phyloP scores from a whole-genome alignment of 2,113 vertebrate species.

The Garra rufa region DNA sequence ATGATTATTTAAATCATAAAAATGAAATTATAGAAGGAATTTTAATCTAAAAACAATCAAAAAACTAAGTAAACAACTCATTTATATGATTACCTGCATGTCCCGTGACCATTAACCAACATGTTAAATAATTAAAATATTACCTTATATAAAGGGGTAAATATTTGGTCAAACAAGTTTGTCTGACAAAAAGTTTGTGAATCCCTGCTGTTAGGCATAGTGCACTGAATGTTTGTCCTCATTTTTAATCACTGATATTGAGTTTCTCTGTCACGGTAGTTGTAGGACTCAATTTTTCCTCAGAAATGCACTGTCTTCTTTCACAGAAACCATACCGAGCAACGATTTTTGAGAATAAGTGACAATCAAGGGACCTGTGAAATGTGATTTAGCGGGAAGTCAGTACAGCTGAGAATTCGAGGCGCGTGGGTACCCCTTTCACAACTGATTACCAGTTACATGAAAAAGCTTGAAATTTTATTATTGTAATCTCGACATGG shows the following conservation, averaged over 20 bases:
- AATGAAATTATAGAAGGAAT: not conserved
- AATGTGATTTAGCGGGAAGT: not conserved
- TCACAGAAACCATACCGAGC: not conserved
- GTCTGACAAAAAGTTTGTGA: not conserved
- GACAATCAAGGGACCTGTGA: constrained; percentile 25
- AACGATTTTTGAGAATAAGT: not conserved
- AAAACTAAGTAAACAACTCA: not conserved
- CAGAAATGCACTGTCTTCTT: not conserved
- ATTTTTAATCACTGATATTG: not conserved
- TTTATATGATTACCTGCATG: not conserved
- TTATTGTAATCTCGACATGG: constrained; percentile 61
- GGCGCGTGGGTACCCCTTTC: not conserved
- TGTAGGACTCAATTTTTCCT: not conserved
- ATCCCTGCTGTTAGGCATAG: not conserved
- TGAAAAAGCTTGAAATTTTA: constrained; percentile 50
- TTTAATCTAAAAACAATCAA: not conserved
- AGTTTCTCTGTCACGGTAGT: not conserved
- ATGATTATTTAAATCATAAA: not conserved
- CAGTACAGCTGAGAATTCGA: not conserved
- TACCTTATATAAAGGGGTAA: not conserved
- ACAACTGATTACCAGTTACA: constrained; percentile 45
- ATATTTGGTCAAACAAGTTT: too few relatives aligned
- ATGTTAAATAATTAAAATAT: not conserved
- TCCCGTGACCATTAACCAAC: not conserved
- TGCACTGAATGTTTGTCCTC: not conserved